Percentiles rank a stretch among this genome's conserved stretches.
Evolutionary conservation across 2,888 invertebrate species (phyloP).

Genomic region (Drosophila birchii): DNA sequence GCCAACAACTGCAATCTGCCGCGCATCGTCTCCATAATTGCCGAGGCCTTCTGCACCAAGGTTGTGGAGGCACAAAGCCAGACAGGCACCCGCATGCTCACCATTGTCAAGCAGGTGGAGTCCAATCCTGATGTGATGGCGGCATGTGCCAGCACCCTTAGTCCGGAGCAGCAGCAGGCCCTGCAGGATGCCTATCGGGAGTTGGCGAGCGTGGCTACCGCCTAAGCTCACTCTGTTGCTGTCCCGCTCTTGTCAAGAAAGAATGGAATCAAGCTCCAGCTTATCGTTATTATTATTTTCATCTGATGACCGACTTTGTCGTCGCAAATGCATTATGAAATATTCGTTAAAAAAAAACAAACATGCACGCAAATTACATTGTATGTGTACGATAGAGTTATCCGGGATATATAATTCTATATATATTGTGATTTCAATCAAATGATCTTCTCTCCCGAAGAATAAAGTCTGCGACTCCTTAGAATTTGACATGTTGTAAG

Average conservation of each 20-base stretch:
- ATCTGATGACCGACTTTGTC: constrained; percentile 34
- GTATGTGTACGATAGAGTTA: constrained; percentile 52
- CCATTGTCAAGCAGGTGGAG: constrained; percentile 95
- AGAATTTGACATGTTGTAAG: constrained; percentile 70
- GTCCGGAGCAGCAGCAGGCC: constrained; percentile 93
- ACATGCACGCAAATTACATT: constrained; percentile 35
- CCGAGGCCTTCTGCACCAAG: constrained; percentile 94
- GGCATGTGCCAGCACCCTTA: constrained; percentile 90
- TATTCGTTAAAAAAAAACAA: constrained; percentile 45
- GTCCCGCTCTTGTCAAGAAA: not conserved
- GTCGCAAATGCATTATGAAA: constrained; percentile 45
- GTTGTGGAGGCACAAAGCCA: constrained; percentile 91
- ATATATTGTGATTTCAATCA: constrained; percentile 73
- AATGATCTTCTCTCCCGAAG: constrained; percentile 69
- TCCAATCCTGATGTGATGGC: constrained; percentile 91
- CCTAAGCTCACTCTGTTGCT: constrained; percentile 41
- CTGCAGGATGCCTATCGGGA: constrained; percentile 89
- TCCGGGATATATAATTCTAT: constrained; percentile 48
- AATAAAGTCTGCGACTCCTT: constrained; percentile 71
- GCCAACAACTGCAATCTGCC: constrained; percentile 95
- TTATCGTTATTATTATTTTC: constrained; percentile 50
- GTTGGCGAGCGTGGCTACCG: constrained; percentile 64
- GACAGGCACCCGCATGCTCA: constrained; percentile 91
- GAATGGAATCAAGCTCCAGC: constrained; percentile 11
- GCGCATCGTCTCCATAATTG: constrained; percentile 93